Evolutionary conservation across 2,888 invertebrate species (phyloP).

Genomic region (Himalopsyche kuldschensis): DNA sequence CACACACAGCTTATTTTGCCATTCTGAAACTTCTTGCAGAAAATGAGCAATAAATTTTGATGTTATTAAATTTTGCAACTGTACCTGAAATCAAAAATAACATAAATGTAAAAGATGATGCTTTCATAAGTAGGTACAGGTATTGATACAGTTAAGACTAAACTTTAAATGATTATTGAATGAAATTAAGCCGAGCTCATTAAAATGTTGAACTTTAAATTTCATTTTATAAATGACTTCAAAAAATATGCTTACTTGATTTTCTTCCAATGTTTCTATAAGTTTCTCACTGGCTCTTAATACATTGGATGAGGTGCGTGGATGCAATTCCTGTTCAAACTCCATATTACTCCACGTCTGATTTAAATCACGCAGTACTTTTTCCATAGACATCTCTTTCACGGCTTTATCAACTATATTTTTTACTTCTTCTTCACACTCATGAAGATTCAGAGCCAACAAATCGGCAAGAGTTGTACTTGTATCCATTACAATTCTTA

Average conservation of each 20-base stretch:
- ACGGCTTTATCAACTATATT: slow-evolving; percentile 98
- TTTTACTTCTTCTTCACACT: slow-evolving; percentile 96
- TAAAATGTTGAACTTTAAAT: not conserved
- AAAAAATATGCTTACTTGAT: slow-evolving; percentile 68
- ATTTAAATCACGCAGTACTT: slow-evolving; percentile 85
- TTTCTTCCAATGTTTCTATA: slow-evolving; percentile 96
- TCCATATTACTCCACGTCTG: slow-evolving; percentile 92
- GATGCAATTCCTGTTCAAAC: slow-evolving; percentile 87
- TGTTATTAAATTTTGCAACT: slow-evolving; percentile 93
- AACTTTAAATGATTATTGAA: too few relatives aligned
- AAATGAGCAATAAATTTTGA: slow-evolving; percentile 97
- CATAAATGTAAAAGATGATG: not conserved
- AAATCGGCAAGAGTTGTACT: slow-evolving; percentile 91
- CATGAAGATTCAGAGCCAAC: slow-evolving; percentile 87
- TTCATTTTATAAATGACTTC: not conserved
- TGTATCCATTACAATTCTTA: slow-evolving; percentile 90
- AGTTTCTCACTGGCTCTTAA: slow-evolving; percentile 91
- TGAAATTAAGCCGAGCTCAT: too few relatives aligned
- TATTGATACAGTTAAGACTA: too few relatives aligned
- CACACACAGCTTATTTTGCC: slow-evolving; percentile 90
- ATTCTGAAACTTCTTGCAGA: slow-evolving; percentile 88
- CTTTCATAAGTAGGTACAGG: too few relatives aligned
- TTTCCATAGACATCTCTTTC: slow-evolving; percentile 99
- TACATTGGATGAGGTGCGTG: slow-evolving; percentile 83
- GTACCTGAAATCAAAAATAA: slow-evolving; percentile 62